These are phyloP conservation scores for Mormyrops attenuatus DNA, from an alignment of 2,797 vertebrate species.

Conservation along the genomic window DNA sequence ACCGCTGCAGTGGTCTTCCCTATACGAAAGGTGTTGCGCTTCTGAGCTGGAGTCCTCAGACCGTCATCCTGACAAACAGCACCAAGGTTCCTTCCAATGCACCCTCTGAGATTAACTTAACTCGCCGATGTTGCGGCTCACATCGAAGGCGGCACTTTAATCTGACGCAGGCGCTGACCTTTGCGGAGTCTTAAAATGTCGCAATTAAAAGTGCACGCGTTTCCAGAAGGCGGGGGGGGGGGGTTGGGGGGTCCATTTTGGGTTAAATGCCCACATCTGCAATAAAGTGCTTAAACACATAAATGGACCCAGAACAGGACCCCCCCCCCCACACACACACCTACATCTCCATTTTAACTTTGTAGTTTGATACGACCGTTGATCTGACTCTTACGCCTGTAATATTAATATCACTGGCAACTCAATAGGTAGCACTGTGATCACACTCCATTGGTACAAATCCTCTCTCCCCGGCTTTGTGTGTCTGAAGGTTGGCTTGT, in stretches of 20 bases:
- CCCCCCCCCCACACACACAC: not conserved
- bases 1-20: not conserved
- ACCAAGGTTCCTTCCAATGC: not conserved
- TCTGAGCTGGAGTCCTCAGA: not conserved
- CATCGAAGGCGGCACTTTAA: conserved; percentile 39
- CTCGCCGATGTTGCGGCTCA: not conserved
- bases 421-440: not conserved
- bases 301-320: not conserved
- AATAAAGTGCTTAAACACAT: not conserved
- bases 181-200: conserved; percentile 26
- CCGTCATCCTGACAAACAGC: not conserved
- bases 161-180: conserved; percentile 51
- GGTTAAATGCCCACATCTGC: not conserved
- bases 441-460: not conserved
- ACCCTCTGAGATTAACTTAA: not conserved
- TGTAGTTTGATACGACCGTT: not conserved
- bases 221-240: conserved; percentile 27
- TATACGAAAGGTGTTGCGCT: not conserved
- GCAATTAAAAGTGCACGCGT: conserved; percentile 62
- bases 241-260: not conserved
- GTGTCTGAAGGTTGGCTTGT: not conserved
- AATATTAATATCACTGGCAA: not conserved
- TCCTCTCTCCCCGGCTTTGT: not conserved
- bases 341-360: not conserved
- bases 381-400: not conserved